Percentiles rank a stretch among this genome's conserved stretches.
Conservation (phyloP, 2,888 invertebrate species). For the Drosophila austrosaltans region DNA sequence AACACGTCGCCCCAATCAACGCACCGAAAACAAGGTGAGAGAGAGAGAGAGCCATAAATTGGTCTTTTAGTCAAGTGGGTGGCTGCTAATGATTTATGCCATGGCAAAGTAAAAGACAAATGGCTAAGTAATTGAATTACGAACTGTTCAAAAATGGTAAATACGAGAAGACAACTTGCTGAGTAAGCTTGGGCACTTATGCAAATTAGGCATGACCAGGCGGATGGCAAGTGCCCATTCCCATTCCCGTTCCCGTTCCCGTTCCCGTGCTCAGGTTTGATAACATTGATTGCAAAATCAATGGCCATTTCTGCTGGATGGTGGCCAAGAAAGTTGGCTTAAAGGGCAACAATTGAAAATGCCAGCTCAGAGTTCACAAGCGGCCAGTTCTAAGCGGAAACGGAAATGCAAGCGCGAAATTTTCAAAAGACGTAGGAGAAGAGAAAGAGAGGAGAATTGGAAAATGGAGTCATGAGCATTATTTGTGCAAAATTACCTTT, state of each 20-base stretch:
- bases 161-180: conserved; percentile 59
- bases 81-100: conserved; percentile 69
- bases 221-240: conserved; percentile 31
- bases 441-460: neutral
- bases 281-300: conserved; percentile 70
- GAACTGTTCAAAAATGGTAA: conserved; percentile 23
- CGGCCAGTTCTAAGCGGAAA: conserved; percentile 38
- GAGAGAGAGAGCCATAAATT: conserved; percentile 60
- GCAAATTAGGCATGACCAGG: conserved; percentile 64
- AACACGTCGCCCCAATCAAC: conserved; percentile 56
- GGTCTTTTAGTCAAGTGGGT: conserved; percentile 31
- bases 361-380: conserved; percentile 50
- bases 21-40: conserved; percentile 22
- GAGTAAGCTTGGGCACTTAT: conserved; percentile 68
- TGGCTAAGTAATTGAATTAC: conserved; percentile 76
- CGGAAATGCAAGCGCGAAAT: conserved; percentile 51
- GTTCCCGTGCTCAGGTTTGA: neutral
- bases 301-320: conserved; percentile 51
- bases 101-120: conserved; percentile 65
- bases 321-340: conserved; percentile 55
- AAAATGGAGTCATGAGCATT: conserved; percentile 69
- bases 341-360: conserved; percentile 51
- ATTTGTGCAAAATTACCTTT: conserved; percentile 79
- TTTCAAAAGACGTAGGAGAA: conserved; percentile 28
- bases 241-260: too few species aligned